A percentile compares a stretch with the other conserved stretches of the same genome.
These are phyloP conservation scores for Wiebesia pumilae DNA, from an alignment of 1,140 invertebrate genomes.

Conservation along the genomic window DNA sequence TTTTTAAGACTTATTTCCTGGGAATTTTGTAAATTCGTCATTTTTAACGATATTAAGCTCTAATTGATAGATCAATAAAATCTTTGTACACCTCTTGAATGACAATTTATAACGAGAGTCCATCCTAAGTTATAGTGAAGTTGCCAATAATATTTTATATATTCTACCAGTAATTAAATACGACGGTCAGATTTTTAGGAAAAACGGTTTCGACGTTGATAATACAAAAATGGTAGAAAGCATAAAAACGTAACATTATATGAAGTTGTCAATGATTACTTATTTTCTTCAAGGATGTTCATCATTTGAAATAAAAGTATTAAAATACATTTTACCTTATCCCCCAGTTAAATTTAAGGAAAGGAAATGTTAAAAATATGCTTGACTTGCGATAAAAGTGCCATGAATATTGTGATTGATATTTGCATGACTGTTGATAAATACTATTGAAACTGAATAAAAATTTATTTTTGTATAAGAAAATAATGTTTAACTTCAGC, in stretches of 20 bases:
- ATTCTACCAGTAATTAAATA: neutral
- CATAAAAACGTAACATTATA: neutral
- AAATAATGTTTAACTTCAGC: neutral
- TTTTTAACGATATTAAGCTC: too few relatives aligned
- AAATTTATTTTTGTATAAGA: neutral
- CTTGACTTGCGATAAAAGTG: neutral
- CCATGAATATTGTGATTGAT: neutral
- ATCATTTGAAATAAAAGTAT: neutral
- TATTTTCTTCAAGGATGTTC: neutral
- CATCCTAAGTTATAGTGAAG: neutral
- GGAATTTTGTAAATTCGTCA: too few relatives aligned
- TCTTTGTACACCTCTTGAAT: neutral
- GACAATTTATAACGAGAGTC: neutral
- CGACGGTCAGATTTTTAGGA: too few relatives aligned
- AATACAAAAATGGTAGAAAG: neutral
- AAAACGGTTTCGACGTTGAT: neutral
- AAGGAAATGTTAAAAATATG: neutral
- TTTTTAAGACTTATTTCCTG: too few relatives aligned
- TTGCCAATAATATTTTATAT: neutral
- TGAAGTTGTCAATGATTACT: neutral
- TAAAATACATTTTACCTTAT: neutral
- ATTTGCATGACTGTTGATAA: constrained; percentile 6
- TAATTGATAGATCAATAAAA: too few relatives aligned
- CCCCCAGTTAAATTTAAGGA: neutral
- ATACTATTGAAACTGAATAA: neutral